Evolutionary conservation across 2,888 invertebrate genomes (phyloP), one percentile per base, ranked within the genome.

Genomic region (Cremastobaeus sp.): DNA sequence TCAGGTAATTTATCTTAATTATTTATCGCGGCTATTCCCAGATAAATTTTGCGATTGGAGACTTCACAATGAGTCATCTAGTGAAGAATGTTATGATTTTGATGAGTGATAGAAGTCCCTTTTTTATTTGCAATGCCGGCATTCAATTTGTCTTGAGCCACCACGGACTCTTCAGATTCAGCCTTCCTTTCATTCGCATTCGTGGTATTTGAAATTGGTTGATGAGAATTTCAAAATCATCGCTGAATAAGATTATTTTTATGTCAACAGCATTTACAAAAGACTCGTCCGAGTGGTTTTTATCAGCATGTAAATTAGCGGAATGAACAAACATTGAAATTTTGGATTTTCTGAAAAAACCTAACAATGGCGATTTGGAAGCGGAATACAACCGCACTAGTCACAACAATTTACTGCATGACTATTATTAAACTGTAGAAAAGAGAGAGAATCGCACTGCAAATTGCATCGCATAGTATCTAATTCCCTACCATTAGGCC

Each of bases 381-480:
- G n/a, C n/a, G n/a, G n/a, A n/a, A n/a, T n/a, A n/a, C n/a, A n/a
- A n/a, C n/a, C n/a, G n/a, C n/a, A n/a, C n/a, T n/a, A 39, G 43
- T 14, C 25, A 45, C 43, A 43, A 45, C 15, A 43, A 21, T 39
- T 15, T 28, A 5, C 15, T 45, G 4, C 30, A 17, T 5, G 12
- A 20, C 57, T 48, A 60, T 48, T 37, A 60, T 48, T 59, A 45
- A 37, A 60, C 18, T 25, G 14, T 1, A 5, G 1, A 52, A 52
- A 45, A 35, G 25, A 35, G 3, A 14, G 17, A 59, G 11, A 59
- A 43, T 59, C 50, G 30, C 32, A 59, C 68, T 52, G 68, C 48
- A 52, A 68, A 59, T 68, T 68, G 68, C 59, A 68, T 50, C 68
- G 68, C 50, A 68, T 59, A 59, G 59, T 68, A 59, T 68, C 68